A percentile compares a stretch with the other conserved stretches of the same genome.
These are phyloP conservation scores for Apolygus lucorum DNA, from an alignment of 1,140 invertebrate species.

Conservation along the genomic window DNA sequence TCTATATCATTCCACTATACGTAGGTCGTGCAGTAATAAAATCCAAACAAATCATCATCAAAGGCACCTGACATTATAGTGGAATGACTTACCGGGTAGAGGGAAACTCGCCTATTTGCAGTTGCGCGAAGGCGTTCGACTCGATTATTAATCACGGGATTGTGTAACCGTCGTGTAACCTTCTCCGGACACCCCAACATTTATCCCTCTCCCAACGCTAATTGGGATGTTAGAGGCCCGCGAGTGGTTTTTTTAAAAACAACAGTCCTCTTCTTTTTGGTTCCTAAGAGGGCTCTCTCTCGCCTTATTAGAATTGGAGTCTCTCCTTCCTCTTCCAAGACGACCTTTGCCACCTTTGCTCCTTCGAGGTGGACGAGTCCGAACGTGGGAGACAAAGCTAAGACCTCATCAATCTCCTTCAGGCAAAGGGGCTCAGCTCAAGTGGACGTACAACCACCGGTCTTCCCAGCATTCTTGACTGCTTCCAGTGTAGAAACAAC, in stretches of 20 bases:
- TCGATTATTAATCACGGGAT: not conserved
- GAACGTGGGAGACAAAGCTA: slow-evolving; percentile 11
- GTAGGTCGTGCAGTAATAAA: no score
- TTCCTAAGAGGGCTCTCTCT: not conserved
- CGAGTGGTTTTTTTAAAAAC: not conserved
- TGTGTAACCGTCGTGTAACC: not conserved
- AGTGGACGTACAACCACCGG: no score
- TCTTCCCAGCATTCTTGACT: no score
- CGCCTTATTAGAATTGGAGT: not conserved
- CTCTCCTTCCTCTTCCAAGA: no score
- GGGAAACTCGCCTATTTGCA: no score
- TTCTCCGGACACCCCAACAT: not conserved
- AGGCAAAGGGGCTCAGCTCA: not conserved
- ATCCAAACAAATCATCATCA: no score
- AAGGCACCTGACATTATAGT: no score
- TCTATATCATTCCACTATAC: no score
- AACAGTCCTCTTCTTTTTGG: not conserved
- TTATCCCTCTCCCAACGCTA: not conserved
- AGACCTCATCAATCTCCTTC: not conserved
- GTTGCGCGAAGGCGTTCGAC: not conserved
- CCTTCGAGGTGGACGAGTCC: not conserved
- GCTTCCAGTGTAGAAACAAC: no score
- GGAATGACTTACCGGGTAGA: no score
- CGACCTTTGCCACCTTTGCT: slow-evolving; percentile 16
- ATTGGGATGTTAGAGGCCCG: slow-evolving; percentile 1